These are phyloP conservation scores for Arnoldichthys spilopterus DNA, from an alignment of 2,797 vertebrate genomes.

Conservation along the genomic window DNA sequence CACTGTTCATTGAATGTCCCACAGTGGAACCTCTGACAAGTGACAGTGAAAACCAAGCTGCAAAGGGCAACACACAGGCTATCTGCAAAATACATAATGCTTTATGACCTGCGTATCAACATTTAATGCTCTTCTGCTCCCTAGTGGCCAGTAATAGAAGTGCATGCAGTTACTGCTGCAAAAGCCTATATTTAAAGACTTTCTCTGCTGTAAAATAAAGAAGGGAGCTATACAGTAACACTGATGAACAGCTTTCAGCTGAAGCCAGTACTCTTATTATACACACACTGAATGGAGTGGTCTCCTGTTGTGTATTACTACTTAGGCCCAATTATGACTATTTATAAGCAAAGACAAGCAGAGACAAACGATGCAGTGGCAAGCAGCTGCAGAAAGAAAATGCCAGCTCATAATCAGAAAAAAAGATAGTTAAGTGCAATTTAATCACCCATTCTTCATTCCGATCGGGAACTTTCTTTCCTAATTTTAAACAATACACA, in stretches of 20 bases:
- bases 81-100: constrained; percentile 4
- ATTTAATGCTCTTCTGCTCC: constrained; percentile 55
- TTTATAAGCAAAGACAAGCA: constrained; percentile 21
- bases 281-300: constrained; percentile 12
- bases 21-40: neutral
- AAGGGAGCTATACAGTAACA: neutral
- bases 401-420: constrained; percentile 24
- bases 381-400: constrained; percentile 22
- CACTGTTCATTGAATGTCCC: neutral
- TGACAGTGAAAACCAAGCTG: constrained; percentile 13
- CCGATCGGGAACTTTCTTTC: neutral
- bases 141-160: constrained; percentile 57
- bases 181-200: neutral
- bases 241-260: neutral
- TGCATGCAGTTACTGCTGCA: neutral
- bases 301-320: constrained; percentile 6
- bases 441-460: constrained; percentile 9
- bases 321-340: constrained; percentile 11
- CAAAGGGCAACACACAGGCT: constrained; percentile 5
- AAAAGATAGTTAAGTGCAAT: constrained; percentile 8
- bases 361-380: neutral
- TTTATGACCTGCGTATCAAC: constrained; percentile 9
- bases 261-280: constrained; percentile 20
- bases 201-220: constrained; percentile 6
- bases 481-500: neutral